phyloP scores from a whole-genome alignment of 2,888 invertebrate genomes.

The Pyrrhosoma nymphula region DNA sequence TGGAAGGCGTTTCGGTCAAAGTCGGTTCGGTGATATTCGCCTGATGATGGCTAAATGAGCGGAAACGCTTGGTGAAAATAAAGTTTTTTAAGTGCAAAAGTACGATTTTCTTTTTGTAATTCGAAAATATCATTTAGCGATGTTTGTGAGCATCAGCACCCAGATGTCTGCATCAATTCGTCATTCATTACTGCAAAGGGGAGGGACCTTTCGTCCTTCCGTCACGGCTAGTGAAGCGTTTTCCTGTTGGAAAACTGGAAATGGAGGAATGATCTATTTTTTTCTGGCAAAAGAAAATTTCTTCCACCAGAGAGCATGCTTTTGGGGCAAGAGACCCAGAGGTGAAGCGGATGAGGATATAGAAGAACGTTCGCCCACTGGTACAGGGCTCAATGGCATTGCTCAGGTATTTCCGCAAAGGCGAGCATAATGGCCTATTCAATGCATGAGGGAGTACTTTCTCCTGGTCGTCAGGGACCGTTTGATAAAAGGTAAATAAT shows the following conservation, averaged over 20 bases:
- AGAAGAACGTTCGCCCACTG: neutral
- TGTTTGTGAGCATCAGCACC: too few relatives aligned
- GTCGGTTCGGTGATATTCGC: too few relatives aligned
- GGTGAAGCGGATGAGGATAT: neutral
- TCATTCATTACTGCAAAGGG: too few relatives aligned
- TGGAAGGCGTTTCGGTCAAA: too few relatives aligned
- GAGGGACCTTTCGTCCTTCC: too few relatives aligned
- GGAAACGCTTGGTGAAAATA: too few relatives aligned
- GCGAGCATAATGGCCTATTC: neutral
- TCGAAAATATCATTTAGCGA: too few relatives aligned
- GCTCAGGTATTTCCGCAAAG: neutral
- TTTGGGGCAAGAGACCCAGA: neutral
- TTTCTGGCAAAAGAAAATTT: neutral
- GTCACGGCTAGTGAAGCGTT: neutral
- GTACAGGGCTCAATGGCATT: neutral
- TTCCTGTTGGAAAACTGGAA: neutral
- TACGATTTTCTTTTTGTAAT: too few relatives aligned
- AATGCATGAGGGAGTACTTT: neutral
- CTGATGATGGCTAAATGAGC: too few relatives aligned
- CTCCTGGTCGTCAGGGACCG: neutral
- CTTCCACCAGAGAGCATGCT: neutral
- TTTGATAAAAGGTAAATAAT: neutral
- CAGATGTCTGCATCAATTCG: too few relatives aligned
- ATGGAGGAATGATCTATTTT: neutral
- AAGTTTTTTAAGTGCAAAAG: too few relatives aligned